Evolutionary conservation across 30 jellyfish, hydroid and myxozoan genomes (phyloP).

Genomic region (Aurelia sp.): DNA sequence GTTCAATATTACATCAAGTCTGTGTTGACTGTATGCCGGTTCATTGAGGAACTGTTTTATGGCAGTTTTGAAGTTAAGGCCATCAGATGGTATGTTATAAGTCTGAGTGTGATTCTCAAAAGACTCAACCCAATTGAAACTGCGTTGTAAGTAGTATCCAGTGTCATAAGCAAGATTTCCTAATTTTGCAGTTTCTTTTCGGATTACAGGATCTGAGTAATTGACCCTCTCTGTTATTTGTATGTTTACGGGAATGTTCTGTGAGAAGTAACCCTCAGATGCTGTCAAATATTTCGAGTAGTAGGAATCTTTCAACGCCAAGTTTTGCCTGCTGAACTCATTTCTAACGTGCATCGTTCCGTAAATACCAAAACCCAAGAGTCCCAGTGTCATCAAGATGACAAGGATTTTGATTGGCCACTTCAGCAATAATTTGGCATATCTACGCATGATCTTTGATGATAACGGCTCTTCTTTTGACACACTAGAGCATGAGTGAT

Average conservation of each 20-base stretch:
- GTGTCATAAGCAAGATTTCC: constrained; percentile 49
- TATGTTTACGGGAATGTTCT: constrained; percentile 68
- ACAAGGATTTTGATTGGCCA: constrained; percentile 39
- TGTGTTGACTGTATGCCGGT: constrained; percentile 39
- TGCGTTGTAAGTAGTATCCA: constrained; percentile 48
- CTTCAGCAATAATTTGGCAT: constrained; percentile 40
- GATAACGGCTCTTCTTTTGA: constrained; percentile 51
- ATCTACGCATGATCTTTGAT: constrained; percentile 38
- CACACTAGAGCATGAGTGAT: constrained; percentile 49
- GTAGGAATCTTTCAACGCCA: constrained; percentile 61
- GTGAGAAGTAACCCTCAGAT: constrained; percentile 58
- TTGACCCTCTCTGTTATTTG: constrained; percentile 30
- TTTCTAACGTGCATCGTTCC: constrained; percentile 57
- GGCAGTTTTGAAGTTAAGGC: constrained; percentile 8
- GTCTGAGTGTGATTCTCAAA: constrained; percentile 13
- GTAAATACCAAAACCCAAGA: constrained; percentile 63
- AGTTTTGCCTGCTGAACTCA: constrained; percentile 58
- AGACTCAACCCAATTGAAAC: constrained; percentile 42
- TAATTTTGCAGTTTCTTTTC: constrained; percentile 9
- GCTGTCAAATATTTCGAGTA: constrained; percentile 47
- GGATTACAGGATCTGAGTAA: constrained; percentile 57
- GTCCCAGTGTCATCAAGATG: constrained; percentile 18
- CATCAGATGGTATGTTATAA: constrained; percentile 13
- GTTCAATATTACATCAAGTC: constrained; percentile 46
- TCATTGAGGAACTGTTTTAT: too few species aligned